These are phyloP conservation scores for Nannospalax galili DNA, from an alignment of 2,113 vertebrate genomes.

Conservation along the genomic window DNA sequence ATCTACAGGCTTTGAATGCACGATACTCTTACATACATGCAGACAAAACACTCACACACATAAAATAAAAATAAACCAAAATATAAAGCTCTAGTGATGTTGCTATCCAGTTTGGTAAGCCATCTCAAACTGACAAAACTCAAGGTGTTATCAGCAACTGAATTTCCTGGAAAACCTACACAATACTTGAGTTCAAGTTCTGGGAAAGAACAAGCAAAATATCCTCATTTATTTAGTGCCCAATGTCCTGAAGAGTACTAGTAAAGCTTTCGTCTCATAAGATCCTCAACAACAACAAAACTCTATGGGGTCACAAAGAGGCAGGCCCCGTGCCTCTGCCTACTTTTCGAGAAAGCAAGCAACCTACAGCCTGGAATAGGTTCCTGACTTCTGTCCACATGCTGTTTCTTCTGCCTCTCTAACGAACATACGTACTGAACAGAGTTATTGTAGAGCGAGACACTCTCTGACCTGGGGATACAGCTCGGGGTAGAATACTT, in stretches of 20 bases:
- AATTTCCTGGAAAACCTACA: conserved; percentile 43
- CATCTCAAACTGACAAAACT: background rate
- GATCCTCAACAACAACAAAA: background rate
- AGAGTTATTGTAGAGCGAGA: background rate
- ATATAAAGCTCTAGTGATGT: background rate
- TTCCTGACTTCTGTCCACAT: background rate
- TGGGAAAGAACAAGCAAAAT: background rate
- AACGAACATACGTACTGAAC: too few relatives aligned
- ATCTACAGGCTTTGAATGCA: too few relatives aligned
- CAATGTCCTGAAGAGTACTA: background rate
- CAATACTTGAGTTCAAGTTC: background rate
- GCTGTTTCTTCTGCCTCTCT: background rate
- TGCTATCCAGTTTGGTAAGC: background rate
- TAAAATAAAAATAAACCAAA: too few relatives aligned
- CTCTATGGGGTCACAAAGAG: background rate
- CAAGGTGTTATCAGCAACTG: background rate
- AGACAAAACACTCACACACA: too few relatives aligned
- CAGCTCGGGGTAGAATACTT: background rate
- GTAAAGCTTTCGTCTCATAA: background rate
- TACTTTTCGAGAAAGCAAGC: background rate
- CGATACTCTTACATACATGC: too few relatives aligned
- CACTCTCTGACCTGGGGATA: background rate
- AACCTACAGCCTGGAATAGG: background rate
- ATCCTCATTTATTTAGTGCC: conserved; percentile 1
- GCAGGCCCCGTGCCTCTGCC: background rate